Evolutionary conservation across 2,113 vertebrate genomes (phyloP).

Genomic region (Antigone vipio): DNA sequence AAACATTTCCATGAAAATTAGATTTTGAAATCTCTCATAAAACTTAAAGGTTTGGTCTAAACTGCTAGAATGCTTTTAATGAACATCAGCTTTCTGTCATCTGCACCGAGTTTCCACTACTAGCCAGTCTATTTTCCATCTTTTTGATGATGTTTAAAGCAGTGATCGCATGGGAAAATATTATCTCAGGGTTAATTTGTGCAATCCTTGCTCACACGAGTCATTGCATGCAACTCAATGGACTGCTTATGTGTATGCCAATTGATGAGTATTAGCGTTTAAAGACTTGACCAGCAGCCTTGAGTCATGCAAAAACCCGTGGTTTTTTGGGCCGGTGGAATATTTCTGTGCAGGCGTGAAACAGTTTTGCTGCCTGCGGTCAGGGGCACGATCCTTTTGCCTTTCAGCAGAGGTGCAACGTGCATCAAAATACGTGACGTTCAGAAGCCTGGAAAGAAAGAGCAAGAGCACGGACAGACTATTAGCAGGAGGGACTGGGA

Average conservation of each 20-base stretch:
- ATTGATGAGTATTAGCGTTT: not conserved
- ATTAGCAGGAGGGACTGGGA: not conserved
- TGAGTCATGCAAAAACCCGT: not conserved
- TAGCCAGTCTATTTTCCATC: slow-evolving; percentile 10
- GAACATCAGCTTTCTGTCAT: slow-evolving; percentile 59
- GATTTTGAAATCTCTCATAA: slow-evolving; percentile 56
- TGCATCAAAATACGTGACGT: not conserved
- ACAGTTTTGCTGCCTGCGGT: not conserved
- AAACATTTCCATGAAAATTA: slow-evolving; percentile 45
- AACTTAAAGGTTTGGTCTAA: slow-evolving; percentile 48
- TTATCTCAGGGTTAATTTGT: slow-evolving; percentile 54
- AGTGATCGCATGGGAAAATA: slow-evolving; percentile 58
- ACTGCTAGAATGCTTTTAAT: not conserved
- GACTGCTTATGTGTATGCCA: not conserved
- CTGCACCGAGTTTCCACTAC: slow-evolving; percentile 32
- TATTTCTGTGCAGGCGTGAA: not conserved
- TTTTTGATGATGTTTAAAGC: slow-evolving; percentile 42
- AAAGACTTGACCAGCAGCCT: slow-evolving; percentile 6
- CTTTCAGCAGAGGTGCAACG: not conserved
- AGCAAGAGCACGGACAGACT: not conserved
- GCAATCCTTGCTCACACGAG: not conserved
- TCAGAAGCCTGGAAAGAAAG: not conserved
- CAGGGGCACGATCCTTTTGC: not conserved
- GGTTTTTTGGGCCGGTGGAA: fast-evolving
- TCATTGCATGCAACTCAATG: not conserved